Evolutionary conservation across 1,140 invertebrate species (phyloP).

Genomic region (Campoletis sonorensis): DNA sequence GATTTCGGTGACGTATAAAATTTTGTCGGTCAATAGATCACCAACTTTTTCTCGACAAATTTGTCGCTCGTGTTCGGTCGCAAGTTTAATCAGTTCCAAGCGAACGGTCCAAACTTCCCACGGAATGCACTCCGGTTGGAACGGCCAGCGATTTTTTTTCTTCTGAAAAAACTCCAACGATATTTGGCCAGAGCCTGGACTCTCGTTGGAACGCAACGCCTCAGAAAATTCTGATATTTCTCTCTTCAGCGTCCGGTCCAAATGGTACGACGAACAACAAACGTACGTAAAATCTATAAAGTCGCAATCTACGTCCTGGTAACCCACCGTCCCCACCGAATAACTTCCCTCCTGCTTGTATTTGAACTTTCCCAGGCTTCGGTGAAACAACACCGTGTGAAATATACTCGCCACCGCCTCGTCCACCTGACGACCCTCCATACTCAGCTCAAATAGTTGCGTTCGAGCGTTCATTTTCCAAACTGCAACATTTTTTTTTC

Average conservation of each 20-base stretch:
- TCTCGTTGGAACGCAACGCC: constrained; percentile 85
- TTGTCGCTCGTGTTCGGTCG: constrained; percentile 92
- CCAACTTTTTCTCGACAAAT: constrained; percentile 92
- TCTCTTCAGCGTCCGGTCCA: constrained; percentile 85
- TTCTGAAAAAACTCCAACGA: constrained; percentile 97
- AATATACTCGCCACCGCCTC: constrained; percentile 96
- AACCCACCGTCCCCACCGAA: constrained; percentile 95
- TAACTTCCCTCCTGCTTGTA: constrained; percentile 96
- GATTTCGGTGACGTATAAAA: constrained; percentile 94
- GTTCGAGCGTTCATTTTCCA: constrained; percentile 90
- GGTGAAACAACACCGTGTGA: constrained; percentile 96
- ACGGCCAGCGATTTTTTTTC: constrained; percentile 91
- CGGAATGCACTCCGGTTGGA: constrained; percentile 91
- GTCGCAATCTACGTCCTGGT: constrained; percentile 97
- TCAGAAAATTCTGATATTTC: constrained; percentile 93
- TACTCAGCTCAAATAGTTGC: constrained; percentile 91
- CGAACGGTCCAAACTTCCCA: constrained; percentile 99
- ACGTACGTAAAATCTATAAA: constrained; percentile 98
- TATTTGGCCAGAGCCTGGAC: constrained; percentile 88
- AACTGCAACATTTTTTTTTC: constrained; percentile 49
- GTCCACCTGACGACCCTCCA: constrained; percentile 95
- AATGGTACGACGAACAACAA: constrained; percentile 89
- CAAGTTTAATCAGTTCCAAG: constrained; percentile 89
- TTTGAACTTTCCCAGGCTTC: constrained; percentile 95
- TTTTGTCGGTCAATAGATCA: constrained; percentile 93